Percentiles rank a stretch among this genome's conserved stretches.
Evolutionary conservation across 2,113 vertebrate species (phyloP).

Genomic region (Cyprinodon brontotheroides): DNA sequence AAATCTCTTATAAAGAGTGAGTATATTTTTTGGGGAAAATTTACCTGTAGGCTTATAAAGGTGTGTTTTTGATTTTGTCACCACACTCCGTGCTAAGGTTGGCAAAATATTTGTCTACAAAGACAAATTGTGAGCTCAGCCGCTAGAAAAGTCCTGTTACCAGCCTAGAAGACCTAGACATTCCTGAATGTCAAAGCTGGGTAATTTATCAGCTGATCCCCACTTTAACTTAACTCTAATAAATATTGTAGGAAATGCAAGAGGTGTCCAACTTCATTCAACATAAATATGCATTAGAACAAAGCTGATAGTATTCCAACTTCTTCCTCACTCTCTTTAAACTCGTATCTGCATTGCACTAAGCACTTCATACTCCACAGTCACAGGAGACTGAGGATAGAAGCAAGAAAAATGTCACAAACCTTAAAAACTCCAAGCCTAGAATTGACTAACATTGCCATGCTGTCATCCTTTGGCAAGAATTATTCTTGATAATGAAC

Average conservation of each 20-base stretch:
- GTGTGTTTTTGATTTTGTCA: no score
- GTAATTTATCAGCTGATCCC: no score
- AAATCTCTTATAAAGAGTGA: no score
- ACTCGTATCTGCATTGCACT: background rate
- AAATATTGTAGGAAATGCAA: background rate
- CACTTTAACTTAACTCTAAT: background rate
- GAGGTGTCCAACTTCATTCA: background rate
- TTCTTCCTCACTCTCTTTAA: background rate
- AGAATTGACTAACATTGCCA: constrained; percentile 5
- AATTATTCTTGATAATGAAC: constrained; percentile 16
- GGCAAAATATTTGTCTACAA: no score
- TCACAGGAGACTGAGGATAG: background rate
- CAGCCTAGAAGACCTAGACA: no score
- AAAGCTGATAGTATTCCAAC: background rate
- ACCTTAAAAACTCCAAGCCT: constrained; percentile 1
- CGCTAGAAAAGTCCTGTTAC: no score
- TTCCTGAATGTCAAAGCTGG: background rate
- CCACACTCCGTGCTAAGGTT: no score
- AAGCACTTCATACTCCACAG: background rate
- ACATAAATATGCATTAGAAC: background rate
- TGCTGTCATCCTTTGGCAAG: constrained; percentile 1
- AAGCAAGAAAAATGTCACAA: background rate
- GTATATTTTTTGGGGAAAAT: no score
- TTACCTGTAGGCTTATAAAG: no score
- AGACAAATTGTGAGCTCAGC: no score